Evolutionary conservation across 2,888 invertebrate species (phyloP).

Genomic region (Ophioninae sp.): DNA sequence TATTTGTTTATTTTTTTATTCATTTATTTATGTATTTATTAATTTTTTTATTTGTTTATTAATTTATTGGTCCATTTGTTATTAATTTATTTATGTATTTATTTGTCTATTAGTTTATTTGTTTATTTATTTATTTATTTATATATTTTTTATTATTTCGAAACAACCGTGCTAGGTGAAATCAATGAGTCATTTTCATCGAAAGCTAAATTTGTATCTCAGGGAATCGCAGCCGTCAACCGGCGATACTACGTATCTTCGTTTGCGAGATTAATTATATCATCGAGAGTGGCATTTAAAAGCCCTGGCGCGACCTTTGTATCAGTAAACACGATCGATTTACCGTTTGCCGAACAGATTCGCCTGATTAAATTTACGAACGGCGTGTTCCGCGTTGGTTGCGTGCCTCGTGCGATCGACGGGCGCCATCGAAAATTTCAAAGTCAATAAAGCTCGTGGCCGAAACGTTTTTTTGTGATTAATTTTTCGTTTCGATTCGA

Average conservation of each 20-base stretch:
- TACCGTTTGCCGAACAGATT: slow-evolving; percentile 32
- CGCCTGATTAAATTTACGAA: slow-evolving; percentile 31
- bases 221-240: not conserved
- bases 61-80: no score
- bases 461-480: no score
- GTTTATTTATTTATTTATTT: not conserved
- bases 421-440: slow-evolving; percentile 24
- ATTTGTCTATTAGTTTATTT: not conserved
- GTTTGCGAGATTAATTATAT: slow-evolving; percentile 50
- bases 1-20: no score
- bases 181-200: slow-evolving; percentile 42
- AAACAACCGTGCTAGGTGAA: not conserved
- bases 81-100: not conserved
- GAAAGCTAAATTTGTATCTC: not conserved
- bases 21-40: no score
- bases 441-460: slow-evolving; percentile 21
- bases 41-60: no score
- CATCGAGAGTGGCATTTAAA: slow-evolving; percentile 24
- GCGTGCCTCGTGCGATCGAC: slow-evolving; percentile 1
- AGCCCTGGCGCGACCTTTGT: not conserved
- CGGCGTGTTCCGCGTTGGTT: not conserved
- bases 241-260: slow-evolving; percentile 11
- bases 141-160: not conserved
- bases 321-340: slow-evolving; percentile 27
- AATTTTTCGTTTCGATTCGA: no score